Evolutionary conservation across 2,888 invertebrate species (phyloP).

Genomic region (Eupithecia dodoneata): DNA sequence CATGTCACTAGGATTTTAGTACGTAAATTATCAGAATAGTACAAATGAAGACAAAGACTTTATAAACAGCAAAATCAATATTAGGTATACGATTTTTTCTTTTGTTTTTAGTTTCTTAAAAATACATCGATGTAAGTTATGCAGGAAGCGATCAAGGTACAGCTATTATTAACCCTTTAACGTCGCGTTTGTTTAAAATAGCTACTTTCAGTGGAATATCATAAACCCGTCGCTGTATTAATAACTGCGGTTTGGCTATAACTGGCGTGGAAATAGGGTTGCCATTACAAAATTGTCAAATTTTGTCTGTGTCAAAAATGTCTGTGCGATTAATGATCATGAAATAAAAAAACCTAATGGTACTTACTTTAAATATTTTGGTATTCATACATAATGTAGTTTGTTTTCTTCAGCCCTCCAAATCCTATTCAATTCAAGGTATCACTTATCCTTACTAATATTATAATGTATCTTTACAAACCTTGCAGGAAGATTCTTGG

Average conservation of each 20-base stretch:
- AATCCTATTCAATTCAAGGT: background rate
- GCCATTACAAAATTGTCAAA: background rate
- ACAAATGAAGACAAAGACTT: background rate
- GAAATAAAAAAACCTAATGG: background rate
- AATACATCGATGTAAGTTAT: conserved; percentile 1
- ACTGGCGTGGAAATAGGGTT: conserved; percentile 36
- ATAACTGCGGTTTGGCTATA: conserved; percentile 59
- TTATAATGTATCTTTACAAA: background rate
- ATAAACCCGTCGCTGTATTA: conserved; percentile 67
- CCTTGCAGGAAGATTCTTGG: background rate
- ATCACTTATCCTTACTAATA: background rate
- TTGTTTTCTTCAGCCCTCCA: background rate
- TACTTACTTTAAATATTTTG: background rate
- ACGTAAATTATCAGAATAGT: background rate
- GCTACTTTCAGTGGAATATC: conserved; percentile 62
- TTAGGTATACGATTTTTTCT: background rate
- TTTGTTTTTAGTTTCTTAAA: background rate
- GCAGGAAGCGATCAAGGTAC: conserved; percentile 57
- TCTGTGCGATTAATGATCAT: background rate
- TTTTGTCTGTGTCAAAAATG: background rate
- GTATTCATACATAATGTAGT: background rate
- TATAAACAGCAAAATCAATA: background rate
- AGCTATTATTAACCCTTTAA: conserved; percentile 52
- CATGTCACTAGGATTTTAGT: background rate
- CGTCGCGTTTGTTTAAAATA: conserved; percentile 65